Evolutionary conservation across 2,113 vertebrate species (phyloP).

Genomic region (Bos taurus): DNA sequence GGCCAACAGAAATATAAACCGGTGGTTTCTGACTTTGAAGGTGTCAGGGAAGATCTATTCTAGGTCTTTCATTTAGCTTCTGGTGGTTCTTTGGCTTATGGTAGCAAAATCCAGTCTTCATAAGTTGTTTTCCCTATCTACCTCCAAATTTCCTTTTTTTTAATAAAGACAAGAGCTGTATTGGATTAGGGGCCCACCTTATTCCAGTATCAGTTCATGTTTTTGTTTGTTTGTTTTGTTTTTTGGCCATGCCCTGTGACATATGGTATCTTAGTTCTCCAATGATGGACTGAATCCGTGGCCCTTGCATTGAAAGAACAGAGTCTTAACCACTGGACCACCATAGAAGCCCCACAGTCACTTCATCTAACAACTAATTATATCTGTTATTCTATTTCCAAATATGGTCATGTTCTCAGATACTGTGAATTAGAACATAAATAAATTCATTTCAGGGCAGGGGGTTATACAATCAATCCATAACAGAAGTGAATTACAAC

Average conservation of each 20-base stretch:
- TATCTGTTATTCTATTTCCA: neutral
- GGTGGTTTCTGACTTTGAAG: fast-evolving
- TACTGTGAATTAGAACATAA: neutral
- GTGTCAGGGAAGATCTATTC: neutral
- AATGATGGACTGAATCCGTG: neutral
- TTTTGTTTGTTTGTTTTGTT: neutral
- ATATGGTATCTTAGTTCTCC: neutral
- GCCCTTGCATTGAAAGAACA: neutral
- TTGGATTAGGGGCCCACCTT: neutral
- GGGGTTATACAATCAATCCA: neutral
- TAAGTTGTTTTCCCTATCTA: neutral
- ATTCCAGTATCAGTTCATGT: neutral
- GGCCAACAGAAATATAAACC: neutral
- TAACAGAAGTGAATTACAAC: neutral
- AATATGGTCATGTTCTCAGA: neutral
- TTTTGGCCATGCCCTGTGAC: neutral
- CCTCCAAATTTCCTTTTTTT: neutral
- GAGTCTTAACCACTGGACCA: neutral
- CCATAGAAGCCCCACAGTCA: neutral
- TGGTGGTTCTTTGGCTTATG: too few species aligned
- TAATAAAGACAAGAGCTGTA: neutral
- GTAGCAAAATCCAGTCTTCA: neutral
- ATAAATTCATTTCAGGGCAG: neutral
- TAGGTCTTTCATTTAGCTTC: neutral
- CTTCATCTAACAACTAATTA: neutral